Conservation (phyloP, 2,888 invertebrate species). For the Noctua comes region DNA sequence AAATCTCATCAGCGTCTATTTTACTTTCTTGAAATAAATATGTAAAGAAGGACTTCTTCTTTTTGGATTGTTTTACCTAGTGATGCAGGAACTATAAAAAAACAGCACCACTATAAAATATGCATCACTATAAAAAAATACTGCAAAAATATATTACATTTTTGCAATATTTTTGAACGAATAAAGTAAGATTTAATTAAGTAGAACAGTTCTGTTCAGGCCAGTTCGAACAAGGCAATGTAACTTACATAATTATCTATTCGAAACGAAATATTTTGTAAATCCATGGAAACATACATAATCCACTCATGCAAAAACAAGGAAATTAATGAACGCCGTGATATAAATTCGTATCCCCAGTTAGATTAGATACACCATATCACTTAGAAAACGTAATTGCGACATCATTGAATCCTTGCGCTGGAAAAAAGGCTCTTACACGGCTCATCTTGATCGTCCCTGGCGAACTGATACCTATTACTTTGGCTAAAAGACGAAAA, state of each 20-base stretch:
- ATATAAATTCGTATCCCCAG: neutral
- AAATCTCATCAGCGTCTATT: slow-evolving; percentile 35
- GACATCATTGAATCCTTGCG: neutral
- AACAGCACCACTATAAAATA: too few relatives aligned
- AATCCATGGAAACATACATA: neutral
- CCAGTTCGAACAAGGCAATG: neutral
- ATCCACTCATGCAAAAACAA: neutral
- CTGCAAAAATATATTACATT: too few relatives aligned
- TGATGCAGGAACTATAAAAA: neutral
- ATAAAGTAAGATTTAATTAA: neutral
- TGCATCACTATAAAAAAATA: too few relatives aligned
- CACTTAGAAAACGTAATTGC: neutral
- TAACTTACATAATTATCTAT: neutral
- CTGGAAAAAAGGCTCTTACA: slow-evolving; percentile 13
- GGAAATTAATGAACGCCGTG: neutral
- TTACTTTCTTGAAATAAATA: neutral
- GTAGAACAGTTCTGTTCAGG: neutral
- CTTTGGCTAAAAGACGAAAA: slow-evolving; percentile 36
- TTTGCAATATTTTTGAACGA: neutral
- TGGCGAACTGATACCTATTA: slow-evolving; percentile 28
- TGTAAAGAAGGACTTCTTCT: neutral
- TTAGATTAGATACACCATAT: too few relatives aligned
- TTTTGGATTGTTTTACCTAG: too few relatives aligned
- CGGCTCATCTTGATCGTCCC: slow-evolving; percentile 23
- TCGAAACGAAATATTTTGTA: neutral